Conservation (phyloP, 35 echinoderm and acorn worm genomes). For the Lytechinus variegatus region DNA sequence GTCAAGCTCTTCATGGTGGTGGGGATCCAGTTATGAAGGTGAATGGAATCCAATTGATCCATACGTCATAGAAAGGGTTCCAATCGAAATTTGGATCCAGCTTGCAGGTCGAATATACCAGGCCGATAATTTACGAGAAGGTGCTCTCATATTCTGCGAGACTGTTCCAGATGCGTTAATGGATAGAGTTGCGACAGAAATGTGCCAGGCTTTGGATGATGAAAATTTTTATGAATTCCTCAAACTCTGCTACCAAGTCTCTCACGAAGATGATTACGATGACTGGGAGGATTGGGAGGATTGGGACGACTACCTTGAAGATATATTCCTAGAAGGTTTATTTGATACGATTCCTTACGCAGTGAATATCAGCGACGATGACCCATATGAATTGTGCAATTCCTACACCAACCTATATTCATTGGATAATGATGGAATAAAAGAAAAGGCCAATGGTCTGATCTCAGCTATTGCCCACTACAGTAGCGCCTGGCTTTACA, state of each 20-base stretch:
- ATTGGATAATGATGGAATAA: not conserved
- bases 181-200: not conserved
- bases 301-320: not conserved
- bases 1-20: constrained; percentile 20
- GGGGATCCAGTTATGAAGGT: not conserved
- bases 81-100: constrained; percentile 37
- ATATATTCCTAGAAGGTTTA: not conserved
- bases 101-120: constrained; percentile 35
- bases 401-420: not conserved
- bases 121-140: constrained; percentile 17
- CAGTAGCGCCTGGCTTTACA: constrained; percentile 15
- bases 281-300: constrained; percentile 44
- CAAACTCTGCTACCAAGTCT: constrained; percentile 8
- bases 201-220: constrained; percentile 25
- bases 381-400: not conserved
- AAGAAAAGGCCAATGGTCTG: not conserved
- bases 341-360: not conserved
- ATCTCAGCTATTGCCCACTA: not conserved
- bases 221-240: constrained; percentile 22
- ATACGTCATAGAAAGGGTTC: not conserved
- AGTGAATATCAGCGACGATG: not conserved
- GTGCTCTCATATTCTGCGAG: constrained; percentile 30
- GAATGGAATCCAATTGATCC: constrained; percentile 24
- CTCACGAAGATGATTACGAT: not conserved
- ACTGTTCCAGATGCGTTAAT: constrained; percentile 30